phyloP scores from a whole-genome alignment of 1,140 invertebrate genomes.

The Drosophila navojoa region DNA sequence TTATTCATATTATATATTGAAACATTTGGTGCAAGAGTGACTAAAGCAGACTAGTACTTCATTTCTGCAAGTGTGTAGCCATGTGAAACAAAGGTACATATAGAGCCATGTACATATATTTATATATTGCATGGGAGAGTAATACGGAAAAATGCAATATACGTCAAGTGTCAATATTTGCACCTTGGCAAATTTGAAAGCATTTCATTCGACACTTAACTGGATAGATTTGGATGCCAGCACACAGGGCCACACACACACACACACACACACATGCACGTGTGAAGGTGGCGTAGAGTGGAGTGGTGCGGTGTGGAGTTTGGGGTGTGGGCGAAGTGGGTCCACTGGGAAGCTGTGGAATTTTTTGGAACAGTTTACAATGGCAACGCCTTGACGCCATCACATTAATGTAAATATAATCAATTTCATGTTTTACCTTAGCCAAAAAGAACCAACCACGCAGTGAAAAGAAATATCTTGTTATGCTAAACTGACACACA shows the following conservation, averaged over 20 bases:
- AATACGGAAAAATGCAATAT: slow-evolving; percentile 57
- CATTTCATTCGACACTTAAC: slow-evolving; percentile 60
- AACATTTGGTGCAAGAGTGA: too few relatives aligned
- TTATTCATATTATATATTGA: not conserved
- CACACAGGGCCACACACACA: not conserved
- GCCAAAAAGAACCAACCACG: slow-evolving; percentile 63
- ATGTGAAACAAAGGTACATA: slow-evolving; percentile 14
- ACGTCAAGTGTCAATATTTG: slow-evolving; percentile 72
- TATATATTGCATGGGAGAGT: slow-evolving; percentile 7
- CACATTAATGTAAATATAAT: slow-evolving; percentile 83
- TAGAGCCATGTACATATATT: too few relatives aligned
- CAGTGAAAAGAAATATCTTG: slow-evolving; percentile 77
- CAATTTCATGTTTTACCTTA: slow-evolving; percentile 77
- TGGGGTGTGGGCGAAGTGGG: not conserved
- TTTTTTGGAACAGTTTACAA: slow-evolving; percentile 63
- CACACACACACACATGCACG: not conserved
- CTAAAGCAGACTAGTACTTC: too few relatives aligned
- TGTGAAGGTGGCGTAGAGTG: not conserved
- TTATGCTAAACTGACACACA: slow-evolving; percentile 82
- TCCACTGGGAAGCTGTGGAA: slow-evolving; percentile 23
- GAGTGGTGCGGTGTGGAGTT: not conserved
- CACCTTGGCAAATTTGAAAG: slow-evolving; percentile 70
- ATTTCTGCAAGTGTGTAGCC: not conserved
- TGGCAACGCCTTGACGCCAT: slow-evolving; percentile 76
- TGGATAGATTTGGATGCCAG: slow-evolving; percentile 12